Base-by-base conservation (phyloP, 2,888 invertebrate species). In the Apodemia duryi region DNA sequence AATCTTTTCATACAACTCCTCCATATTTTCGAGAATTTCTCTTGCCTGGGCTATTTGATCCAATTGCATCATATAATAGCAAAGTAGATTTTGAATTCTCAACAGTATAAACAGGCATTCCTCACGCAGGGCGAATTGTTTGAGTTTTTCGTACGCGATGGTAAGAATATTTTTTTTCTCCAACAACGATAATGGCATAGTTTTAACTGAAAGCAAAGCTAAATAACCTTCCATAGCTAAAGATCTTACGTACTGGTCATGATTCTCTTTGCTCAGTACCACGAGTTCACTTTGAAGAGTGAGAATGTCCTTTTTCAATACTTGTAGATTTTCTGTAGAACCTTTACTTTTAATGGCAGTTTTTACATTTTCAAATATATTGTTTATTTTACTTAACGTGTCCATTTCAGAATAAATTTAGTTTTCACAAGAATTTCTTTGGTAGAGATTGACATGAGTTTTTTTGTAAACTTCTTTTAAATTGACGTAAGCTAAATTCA, bases 81-180 rank as follows among this genome's bases (percentile, higher is more conserved):
- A 92, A 63, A 93, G 80, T 69, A 94, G 91, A 74, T 94, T 94
- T 66, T 94, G 91, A 52, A 94, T 85, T 74, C 93, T 86, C 63
- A 94, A 82, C 54, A 93, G 83, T 66, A 94, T 85, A 74, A 93
- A 94, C 2, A 90, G 80, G 66, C 88, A 88, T 74, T 91, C 91
- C 11, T 83, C 82, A 54, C 81, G 75, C 1, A 85, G 72, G 0
- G 83, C 82, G 65, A 76, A 79, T 0, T 77, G 83, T 66, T 85
- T 88, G 5, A 91, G 69, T 71, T 91, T 91, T 0, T 88, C 84
- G 65, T 78, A 88, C 4, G 83, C 80, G 7, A 73, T 68, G 29
- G 83, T 80, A 1, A 91, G 81, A 7, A 84, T 73, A 69, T 88
- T 85, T 41, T 78, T 78, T 71, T 89, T 91, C 66, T 91, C 90